Evolutionary conservation across 2,113 vertebrate species (phyloP).

Genomic region (Puma concolor): DNA sequence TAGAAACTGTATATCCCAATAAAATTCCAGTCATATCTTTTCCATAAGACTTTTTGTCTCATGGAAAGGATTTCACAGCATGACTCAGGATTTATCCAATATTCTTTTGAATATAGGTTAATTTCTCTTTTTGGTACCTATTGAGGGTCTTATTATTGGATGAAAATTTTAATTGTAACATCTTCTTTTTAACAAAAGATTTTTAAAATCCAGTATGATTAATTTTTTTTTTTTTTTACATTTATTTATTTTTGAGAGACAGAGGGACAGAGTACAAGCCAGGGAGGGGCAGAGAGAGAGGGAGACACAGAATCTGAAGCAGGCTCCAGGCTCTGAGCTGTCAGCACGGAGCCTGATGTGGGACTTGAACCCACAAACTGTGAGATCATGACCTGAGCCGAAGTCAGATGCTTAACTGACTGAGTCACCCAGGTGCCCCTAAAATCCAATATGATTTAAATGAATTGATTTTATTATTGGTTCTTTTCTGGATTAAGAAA

Average conservation of each 20-base stretch:
- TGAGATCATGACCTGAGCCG: no score
- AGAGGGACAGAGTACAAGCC: no score
- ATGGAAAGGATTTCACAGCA: background rate
- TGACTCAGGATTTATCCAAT: background rate
- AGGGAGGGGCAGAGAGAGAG: no score
- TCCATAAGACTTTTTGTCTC: background rate
- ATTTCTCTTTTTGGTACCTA: slow-evolving; percentile 14
- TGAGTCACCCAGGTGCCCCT: no score
- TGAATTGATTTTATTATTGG: slow-evolving; percentile 14
- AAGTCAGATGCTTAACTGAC: no score
- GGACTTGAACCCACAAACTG: no score
- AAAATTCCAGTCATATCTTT: background rate
- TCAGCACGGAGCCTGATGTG: no score
- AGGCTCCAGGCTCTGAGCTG: no score
- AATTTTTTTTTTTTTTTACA: no score
- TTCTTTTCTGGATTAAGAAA: slow-evolving; percentile 23
- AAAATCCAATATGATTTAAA: slow-evolving; percentile 21
- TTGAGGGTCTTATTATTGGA: background rate
- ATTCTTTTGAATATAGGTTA: background rate
- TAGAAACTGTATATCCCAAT: background rate
- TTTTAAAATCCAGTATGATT: background rate
- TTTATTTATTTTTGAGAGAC: no score
- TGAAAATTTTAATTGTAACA: background rate
- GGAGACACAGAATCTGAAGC: no score
- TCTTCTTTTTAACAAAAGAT: background rate